A percentile compares a stretch with the other conserved stretches of the same genome.
These are phyloP conservation scores for Octodon degus DNA, from an alignment of 2,113 vertebrate genomes.

Conservation along the genomic window DNA sequence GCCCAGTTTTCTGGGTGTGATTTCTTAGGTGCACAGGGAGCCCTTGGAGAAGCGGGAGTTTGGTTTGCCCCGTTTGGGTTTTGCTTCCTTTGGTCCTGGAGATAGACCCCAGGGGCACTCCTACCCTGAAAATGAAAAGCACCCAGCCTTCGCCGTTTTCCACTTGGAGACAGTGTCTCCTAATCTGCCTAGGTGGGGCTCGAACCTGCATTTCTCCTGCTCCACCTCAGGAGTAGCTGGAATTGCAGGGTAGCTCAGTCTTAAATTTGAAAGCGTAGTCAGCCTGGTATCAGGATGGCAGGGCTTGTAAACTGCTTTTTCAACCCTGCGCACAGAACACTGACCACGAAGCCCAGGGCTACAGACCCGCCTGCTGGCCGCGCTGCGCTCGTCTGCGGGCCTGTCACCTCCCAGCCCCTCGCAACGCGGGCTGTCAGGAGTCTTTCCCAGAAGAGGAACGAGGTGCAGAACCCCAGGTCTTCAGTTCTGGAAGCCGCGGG, in stretches of 20 bases:
- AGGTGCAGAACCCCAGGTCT: not conserved
- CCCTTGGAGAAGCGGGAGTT: not conserved
- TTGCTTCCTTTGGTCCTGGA: not conserved
- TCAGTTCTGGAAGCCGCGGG: not conserved
- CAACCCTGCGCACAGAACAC: fast-evolving
- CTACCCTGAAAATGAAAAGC: not conserved
- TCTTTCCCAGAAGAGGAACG: not conserved
- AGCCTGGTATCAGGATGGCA: not conserved
- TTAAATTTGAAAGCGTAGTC: not conserved
- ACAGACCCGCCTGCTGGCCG: not conserved
- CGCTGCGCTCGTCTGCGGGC: not conserved
- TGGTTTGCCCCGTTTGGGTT: not conserved
- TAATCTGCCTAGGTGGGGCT: not conserved
- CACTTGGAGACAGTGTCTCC: not conserved
- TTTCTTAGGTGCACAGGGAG: not conserved
- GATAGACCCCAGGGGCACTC: not conserved
- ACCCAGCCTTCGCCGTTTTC: not conserved
- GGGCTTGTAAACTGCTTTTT: not conserved
- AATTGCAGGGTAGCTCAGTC: not conserved
- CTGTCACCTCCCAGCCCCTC: not conserved
- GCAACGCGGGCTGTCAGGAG: fast-evolving
- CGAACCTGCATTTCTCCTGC: not conserved
- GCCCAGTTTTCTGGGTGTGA: not conserved
- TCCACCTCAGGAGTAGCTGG: not conserved
- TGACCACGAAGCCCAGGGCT: not conserved